Base-by-base conservation (phyloP, 2,797 vertebrate genomes). In the Spea hammondii region DNA sequence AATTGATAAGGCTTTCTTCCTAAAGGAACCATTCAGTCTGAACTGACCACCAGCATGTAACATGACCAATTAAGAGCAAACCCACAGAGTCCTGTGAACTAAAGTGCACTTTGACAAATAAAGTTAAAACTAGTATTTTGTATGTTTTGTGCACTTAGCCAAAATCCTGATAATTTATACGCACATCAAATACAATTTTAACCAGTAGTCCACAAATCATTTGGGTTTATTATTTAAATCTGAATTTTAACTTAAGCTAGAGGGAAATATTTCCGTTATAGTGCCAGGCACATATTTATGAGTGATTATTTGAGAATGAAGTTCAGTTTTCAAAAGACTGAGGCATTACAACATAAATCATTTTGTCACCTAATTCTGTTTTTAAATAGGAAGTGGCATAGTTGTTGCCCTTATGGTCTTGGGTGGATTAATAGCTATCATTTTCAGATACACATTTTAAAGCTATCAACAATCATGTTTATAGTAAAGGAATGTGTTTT, bases 391-490 rank as follows among this genome's bases (percentile, higher is more conserved):
- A 76, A 47, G 51, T 14, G 65, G 48, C 14, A 66, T 81, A 76
- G 79, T 60, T 50, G 68, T 72, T 81, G 53, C 62, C 69, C 62
- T 76, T 49, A 32, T 66, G 67, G 17, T 76, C 73, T 66, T 60
- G 14, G 46, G 67, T 66, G 72, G 55, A 80, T 67, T 65, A 76
- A 71, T 71, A 80, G 72, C 60, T 65, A 71, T 66, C 67, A 75
- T 76, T 76, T 76, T 60, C 13, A 72, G 32, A 76, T 72, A 65
- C 48, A 81, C 65, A 76, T 75, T 54, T 80, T 80, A 60, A 55
- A 68, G 53, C 68, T 76, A 76, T 70, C 62, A 71, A 76, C 73
- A 80, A 72, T 76, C 60, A 76, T 67, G 46, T 79, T 73, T 62
- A 51, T 68, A 53, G 77, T 68, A 68, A 51, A 71, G 17, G 69